phyloP scores from a whole-genome alignment of 2,888 invertebrate genomes.

The Chorisops tibialis region DNA sequence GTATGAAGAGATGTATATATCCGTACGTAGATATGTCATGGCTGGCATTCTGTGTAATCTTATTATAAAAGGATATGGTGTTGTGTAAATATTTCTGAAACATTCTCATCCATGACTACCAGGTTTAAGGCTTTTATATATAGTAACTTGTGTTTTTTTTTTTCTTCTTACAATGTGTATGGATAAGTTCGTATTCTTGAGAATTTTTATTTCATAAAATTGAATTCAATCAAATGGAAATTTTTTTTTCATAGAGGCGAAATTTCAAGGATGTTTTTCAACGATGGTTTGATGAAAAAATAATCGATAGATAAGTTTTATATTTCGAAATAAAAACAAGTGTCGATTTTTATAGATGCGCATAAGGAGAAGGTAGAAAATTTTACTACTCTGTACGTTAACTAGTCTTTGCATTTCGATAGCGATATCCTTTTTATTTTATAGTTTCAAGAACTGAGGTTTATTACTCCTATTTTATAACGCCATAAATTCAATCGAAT shows the following conservation, averaged over 20 bases:
- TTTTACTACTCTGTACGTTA: no score
- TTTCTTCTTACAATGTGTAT: neutral
- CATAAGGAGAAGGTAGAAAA: no score
- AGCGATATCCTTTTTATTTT: no score
- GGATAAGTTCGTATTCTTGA: neutral
- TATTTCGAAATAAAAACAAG: no score
- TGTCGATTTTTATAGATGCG: no score
- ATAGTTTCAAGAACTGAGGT: no score
- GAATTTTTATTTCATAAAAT: constrained; percentile 3
- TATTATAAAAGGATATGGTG: constrained; percentile 9
- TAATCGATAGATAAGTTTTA: no score
- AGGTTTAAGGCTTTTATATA: neutral
- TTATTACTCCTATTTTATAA: no score
- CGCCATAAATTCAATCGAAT: no score
- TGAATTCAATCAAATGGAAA: constrained; percentile 16
- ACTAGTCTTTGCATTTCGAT: no score
- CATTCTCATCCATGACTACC: constrained; percentile 12
- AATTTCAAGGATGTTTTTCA: no score
- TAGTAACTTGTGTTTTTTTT: neutral
- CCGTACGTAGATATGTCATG: neutral
- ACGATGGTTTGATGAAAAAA: no score
- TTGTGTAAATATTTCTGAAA: constrained; percentile 12
- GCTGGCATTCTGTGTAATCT: constrained; percentile 8
- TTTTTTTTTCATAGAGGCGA: constrained; percentile 3
- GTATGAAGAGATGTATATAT: neutral